These are phyloP conservation scores for Watersipora subatra DNA, from an alignment of 1,140 invertebrate genomes.

Conservation along the genomic window DNA sequence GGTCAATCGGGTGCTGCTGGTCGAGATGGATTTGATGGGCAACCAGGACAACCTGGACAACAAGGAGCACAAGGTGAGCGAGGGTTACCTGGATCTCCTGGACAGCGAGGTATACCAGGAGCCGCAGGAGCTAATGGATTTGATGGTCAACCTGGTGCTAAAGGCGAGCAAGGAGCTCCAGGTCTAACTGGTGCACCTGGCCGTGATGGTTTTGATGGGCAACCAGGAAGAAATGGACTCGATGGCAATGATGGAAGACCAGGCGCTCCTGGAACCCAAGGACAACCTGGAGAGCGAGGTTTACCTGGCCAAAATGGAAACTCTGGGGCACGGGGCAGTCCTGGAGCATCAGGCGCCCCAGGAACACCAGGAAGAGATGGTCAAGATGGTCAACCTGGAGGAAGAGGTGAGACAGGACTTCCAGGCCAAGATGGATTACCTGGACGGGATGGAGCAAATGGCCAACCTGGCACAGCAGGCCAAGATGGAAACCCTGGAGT, in stretches of 20 bases:
- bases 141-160: not conserved
- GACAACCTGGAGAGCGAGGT: constrained; percentile 33
- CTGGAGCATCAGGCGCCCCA: constrained; percentile 2
- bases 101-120: not conserved
- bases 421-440: not conserved
- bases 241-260: constrained; percentile 10
- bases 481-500: not conserved
- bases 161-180: not conserved
- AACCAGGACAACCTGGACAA: not conserved
- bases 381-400: not conserved
- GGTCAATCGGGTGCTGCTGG: not conserved
- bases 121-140: not conserved
- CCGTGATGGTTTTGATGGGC: constrained; percentile 9
- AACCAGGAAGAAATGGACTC: constrained; percentile 1
- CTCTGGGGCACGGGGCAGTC: constrained; percentile 8
- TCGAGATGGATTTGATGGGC: not conserved
- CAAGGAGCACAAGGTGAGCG: not conserved
- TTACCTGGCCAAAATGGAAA: not conserved
- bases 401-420: not conserved
- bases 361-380: not conserved
- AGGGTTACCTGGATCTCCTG: not conserved
- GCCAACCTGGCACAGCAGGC: not conserved
- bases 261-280: constrained; percentile 13
- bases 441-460: not conserved
- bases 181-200: not conserved